Base-by-base conservation (phyloP, 2,888 invertebrate species). In the Agrochola macilenta region DNA sequence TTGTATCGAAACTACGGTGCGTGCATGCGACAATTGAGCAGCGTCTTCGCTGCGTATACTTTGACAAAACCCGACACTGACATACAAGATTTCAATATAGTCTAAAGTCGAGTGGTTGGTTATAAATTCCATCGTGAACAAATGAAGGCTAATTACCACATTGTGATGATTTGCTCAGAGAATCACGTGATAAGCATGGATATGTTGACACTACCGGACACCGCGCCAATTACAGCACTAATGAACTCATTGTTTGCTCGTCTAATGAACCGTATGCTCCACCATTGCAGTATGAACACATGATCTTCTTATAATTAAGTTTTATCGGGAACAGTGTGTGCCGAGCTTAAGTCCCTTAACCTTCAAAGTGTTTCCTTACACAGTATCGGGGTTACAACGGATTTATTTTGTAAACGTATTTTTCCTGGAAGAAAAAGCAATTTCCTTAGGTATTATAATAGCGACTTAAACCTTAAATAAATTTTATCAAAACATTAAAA, bases 161-260 rank as follows among this genome's bases (percentile, higher is more conserved):
- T 83, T 79, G 74, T 57, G 71, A 83, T 79, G 78, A 88, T 85
- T 83, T 74, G 78, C 39, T 81, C 70, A 81, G 17, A 66, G 72
- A 64, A 76, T 85, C 83, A 83, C 74, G 81, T 87, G 85, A 85
- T 85, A 83, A 83, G 84, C 82, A 84, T 84, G 77, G 86, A 83
- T 79, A 84, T 83, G 77, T 84, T 86, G 83, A 79, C 83, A 79
- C 81, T 80, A 87, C 90, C 89, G 91, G 91, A 92, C 90, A 92
- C 93, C 93, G 90, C 94, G 92, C 89, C 94, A 93, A 95, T 96
- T 96, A 95, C 93, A 93, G 90, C 93, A 90, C 95, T 96, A 96
- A 96, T 96, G 96, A 96, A 96, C 93, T 93, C 94, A 95, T 95
- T 96, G 95, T 96, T 96, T 95, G 94, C 90, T 92, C 91, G 92